These are phyloP conservation scores for Venustaconcha ellipsiformis DNA, from an alignment of 1,140 invertebrate genomes.

Conservation along the genomic window DNA sequence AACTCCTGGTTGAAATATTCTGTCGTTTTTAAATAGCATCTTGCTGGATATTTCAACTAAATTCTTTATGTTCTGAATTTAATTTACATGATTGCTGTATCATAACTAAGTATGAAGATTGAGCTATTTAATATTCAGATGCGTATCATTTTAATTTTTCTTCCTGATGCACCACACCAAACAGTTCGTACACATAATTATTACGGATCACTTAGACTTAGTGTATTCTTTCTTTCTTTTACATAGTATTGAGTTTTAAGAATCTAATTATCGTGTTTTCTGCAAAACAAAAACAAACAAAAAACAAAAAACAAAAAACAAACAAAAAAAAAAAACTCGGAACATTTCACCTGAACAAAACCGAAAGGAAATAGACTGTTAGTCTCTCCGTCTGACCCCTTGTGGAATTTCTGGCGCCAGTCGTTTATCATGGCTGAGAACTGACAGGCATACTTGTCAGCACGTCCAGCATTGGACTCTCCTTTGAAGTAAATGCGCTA, in stretches of 20 bases:
- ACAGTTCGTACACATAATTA: not conserved
- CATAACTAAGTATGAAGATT: too few species aligned
- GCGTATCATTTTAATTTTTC: too few species aligned
- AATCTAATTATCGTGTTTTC: too few species aligned
- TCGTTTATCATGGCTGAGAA: conserved; percentile 54
- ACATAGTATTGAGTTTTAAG: not conserved
- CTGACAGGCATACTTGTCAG: conserved; percentile 47
- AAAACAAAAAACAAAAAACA: not conserved
- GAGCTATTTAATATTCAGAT: too few species aligned
- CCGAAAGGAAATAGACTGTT: conserved; percentile 52
- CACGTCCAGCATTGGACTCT: conserved; percentile 38
- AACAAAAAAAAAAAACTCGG: not conserved
- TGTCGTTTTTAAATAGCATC: too few species aligned
- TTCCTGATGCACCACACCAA: too few species aligned
- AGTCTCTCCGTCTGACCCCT: conserved; percentile 41
- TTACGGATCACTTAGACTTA: not conserved
- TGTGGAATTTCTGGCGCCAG: conserved; percentile 49
- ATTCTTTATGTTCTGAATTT: too few species aligned
- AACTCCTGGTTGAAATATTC: too few species aligned
- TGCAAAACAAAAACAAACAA: not conserved
- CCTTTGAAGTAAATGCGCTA: conserved; percentile 25
- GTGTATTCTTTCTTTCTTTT: not conserved
- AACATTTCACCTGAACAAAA: conserved; percentile 51
- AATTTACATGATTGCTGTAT: too few species aligned
- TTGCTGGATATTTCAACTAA: too few species aligned